phyloP scores from a whole-genome alignment of 2,888 invertebrate species.

The Fissipunctia ypsillon region DNA sequence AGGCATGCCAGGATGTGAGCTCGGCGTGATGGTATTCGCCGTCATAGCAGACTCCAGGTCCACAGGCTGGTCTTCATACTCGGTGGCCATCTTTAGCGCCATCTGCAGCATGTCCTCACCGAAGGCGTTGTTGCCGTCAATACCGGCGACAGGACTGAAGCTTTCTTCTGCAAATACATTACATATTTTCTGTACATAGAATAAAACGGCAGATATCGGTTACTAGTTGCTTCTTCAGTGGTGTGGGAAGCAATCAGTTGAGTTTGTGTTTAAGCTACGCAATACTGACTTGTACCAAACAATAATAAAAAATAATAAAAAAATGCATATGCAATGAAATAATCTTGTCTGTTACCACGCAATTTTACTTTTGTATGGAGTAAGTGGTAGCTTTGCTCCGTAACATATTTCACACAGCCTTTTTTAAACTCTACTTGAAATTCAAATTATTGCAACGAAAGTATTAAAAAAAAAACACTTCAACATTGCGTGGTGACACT shows the following conservation, averaged over 20 bases:
- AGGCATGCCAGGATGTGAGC: constrained; percentile 90
- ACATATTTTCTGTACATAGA: constrained; percentile 12
- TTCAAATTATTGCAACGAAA: background rate
- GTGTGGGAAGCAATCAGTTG: background rate
- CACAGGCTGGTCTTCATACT: constrained; percentile 95
- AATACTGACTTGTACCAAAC: background rate
- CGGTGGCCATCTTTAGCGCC: constrained; percentile 96
- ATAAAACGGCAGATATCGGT: background rate
- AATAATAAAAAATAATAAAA: background rate
- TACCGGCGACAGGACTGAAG: constrained; percentile 91
- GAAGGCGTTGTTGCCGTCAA: constrained; percentile 92
- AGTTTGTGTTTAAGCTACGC: background rate
- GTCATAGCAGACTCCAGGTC: constrained; percentile 96
- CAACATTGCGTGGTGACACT: constrained; percentile 16
- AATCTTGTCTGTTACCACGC: background rate
- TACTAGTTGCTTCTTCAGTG: background rate
- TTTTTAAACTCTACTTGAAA: background rate
- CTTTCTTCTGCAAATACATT: constrained; percentile 84
- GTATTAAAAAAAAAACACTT: constrained; percentile 4
- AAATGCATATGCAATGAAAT: background rate
- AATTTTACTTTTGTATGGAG: no score
- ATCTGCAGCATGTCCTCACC: constrained; percentile 96
- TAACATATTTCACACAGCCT: no score
- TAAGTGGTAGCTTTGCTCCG: background rate
- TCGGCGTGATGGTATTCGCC: constrained; percentile 94